A percentile compares a stretch with the other conserved stretches of the same genome.
These are phyloP conservation scores for Carassius carassius DNA, from an alignment of 2,113 vertebrate genomes.

Conservation along the genomic window DNA sequence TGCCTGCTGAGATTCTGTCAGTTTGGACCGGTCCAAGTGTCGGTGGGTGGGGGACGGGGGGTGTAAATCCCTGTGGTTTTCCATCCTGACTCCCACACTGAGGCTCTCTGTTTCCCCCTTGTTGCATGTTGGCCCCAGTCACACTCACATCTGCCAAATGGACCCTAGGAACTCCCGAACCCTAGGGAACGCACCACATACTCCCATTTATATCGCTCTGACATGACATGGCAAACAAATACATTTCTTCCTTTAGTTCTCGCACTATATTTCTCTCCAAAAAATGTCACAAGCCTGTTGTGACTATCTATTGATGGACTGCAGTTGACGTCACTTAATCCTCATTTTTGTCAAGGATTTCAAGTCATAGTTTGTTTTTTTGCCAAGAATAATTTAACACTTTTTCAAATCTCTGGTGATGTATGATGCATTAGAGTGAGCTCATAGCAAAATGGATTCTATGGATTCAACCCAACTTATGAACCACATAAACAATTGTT, in stretches of 20 bases:
- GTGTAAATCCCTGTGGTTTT: conserved; percentile 30
- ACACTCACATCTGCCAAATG: conserved; percentile 28
- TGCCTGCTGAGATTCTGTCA: conserved; percentile 75
- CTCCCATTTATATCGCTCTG: conserved; percentile 35
- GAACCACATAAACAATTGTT: background rate
- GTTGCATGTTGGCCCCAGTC: conserved; percentile 30
- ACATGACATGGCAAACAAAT: conserved; percentile 5
- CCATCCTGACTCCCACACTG: conserved; percentile 52
- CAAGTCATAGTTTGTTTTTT: background rate
- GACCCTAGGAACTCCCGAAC: conserved; percentile 48
- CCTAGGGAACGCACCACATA: conserved; percentile 39
- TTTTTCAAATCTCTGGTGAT: background rate
- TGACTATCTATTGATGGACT: background rate
- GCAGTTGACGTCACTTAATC: background rate
- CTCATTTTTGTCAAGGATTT: background rate
- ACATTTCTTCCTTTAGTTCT: conserved; percentile 10
- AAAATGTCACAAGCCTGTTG: conserved; percentile 5
- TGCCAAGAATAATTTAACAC: conserved; percentile 3
- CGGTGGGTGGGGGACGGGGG: conserved; percentile 7
- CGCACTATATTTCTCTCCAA: background rate
- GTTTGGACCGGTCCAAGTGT: conserved; percentile 68
- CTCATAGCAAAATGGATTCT: conserved; percentile 2
- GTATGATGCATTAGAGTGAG: background rate
- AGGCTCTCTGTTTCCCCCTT: conserved; percentile 28
- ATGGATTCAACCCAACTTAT: background rate